Evolutionary conservation across 1,140 invertebrate species (phyloP), one percentile per base, ranked within the genome.

Genomic region (Drosophila melanica): DNA sequence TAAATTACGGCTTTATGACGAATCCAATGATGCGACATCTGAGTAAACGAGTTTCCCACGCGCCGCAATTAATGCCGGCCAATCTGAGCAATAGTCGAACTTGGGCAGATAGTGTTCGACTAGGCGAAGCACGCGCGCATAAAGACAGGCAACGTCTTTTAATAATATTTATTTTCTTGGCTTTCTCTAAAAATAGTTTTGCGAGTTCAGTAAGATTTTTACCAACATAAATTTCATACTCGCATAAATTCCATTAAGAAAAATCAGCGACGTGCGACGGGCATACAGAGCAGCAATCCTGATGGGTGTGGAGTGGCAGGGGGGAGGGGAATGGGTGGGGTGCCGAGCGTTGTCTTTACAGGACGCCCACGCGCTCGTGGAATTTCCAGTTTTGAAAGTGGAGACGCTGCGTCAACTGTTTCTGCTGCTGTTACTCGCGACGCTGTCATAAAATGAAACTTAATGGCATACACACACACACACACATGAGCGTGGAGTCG

Each of bases 171-270:
- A 53, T 51, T 41, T 59, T 54, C 1, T 54, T 39, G 20, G n/a
- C 20, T 14, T 41, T 18, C n/a, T 16, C 81, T 85, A 85, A 86
- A 84, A 85, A 85, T 86, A 85, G 81, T 85, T 81, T 18, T 65
- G 68, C 60, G 18, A 54, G 67, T 39, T 51, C 55, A 59, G 75
- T 77, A 76, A 77, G 68, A 77, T 74, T 77, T 69, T 69, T 65
- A 60, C 79, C 54, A 81, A 86, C 82, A 86, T 86, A 86, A 87
- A 86, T 86, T 86, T 86, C 82, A 86, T 82, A 86, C 82, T 86
- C 82, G 82, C 82, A 86, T 86, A 86, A 87, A 87, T 86, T 86
- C 82, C 82, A 82, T 86, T 86, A 86, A 86, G 82, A 86, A 86
- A 86, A 86, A 87, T 87, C 84, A 89, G 84, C 84, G 77, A 82